Evolutionary conservation across 1,140 invertebrate species (phyloP).

Genomic region (Metopolophium dirhodum): DNA sequence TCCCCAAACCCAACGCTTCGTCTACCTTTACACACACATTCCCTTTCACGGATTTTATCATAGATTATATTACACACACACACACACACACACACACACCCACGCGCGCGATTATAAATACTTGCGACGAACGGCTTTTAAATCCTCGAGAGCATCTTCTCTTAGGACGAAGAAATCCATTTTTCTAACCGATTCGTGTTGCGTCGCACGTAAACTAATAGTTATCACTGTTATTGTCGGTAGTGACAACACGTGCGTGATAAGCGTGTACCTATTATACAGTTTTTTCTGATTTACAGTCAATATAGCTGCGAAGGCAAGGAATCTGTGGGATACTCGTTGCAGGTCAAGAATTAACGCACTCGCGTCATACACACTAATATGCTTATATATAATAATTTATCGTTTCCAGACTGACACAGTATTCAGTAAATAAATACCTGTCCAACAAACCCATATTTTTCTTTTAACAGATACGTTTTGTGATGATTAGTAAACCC

Average conservation of each 20-base stretch:
- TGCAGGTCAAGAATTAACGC: not conserved
- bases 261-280: not conserved
- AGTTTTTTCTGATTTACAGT: too few species aligned
- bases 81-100: not conserved
- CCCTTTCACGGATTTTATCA: too few species aligned
- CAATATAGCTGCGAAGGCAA: not conserved
- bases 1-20: too few species aligned
- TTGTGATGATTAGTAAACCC: too few species aligned
- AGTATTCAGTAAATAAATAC: too few species aligned
- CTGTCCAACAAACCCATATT: too few species aligned
- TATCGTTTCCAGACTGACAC: too few species aligned
- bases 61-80: too few species aligned
- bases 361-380: not conserved
- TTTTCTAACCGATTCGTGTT: not conserved
- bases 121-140: not conserved
- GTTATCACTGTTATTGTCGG: not conserved
- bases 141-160: not conserved
- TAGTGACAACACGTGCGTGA: not conserved
- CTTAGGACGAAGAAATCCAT: not conserved
- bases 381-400: not conserved
- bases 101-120: too few species aligned
- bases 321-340: too few species aligned
- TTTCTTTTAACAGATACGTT: too few species aligned
- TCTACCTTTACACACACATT: too few species aligned
- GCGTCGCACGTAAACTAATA: not conserved